Percentiles rank a stretch among this genome's conserved stretches.
Conservation (phyloP, 2,888 invertebrate genomes). For the Pherbina coryleti region DNA sequence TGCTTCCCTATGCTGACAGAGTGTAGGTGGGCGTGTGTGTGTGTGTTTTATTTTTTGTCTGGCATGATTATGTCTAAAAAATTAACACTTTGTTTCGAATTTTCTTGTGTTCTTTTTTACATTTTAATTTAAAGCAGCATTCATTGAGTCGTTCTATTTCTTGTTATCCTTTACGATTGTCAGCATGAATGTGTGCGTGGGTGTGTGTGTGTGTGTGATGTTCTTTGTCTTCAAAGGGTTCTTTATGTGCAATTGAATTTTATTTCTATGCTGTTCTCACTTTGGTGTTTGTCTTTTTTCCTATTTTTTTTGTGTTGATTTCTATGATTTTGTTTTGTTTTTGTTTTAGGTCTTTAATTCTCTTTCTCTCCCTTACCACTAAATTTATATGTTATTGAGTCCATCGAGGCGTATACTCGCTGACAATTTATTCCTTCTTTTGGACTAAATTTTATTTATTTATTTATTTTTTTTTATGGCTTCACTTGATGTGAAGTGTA, state of each 20-base stretch:
- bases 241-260: slow-evolving; percentile 24
- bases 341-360: background rate
- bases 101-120: background rate
- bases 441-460: background rate
- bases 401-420: slow-evolving; percentile 1
- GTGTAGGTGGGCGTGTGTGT: background rate
- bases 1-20: background rate
- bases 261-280: background rate
- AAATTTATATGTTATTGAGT: background rate
- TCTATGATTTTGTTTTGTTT: background rate
- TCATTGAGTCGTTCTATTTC: background rate
- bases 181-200: background rate
- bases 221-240: background rate
- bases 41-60: background rate
- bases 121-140: background rate
- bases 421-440: background rate
- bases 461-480: background rate
- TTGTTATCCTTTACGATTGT: background rate
- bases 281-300: background rate
- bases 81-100: slow-evolving; percentile 25
- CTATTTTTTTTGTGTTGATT: background rate
- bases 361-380: no score
- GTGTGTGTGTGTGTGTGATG: background rate
- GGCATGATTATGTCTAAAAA: slow-evolving; percentile 16
- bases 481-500: background rate